Evolutionary conservation across 2,113 vertebrate species (phyloP).

Genomic region (Spea bombifrons): DNA sequence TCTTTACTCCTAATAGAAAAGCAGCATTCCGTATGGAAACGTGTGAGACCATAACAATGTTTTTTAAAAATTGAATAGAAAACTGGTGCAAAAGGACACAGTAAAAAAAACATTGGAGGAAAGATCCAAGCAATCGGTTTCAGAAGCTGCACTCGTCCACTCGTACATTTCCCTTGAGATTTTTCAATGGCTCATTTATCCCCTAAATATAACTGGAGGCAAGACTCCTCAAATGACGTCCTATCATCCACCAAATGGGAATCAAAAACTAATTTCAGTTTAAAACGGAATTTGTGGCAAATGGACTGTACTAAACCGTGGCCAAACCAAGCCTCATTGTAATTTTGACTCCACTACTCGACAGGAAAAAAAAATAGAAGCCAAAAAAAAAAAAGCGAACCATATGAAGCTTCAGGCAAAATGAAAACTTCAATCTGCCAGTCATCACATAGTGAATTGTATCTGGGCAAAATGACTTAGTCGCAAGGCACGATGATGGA

Average conservation of each 20-base stretch:
- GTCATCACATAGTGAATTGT: slow-evolving; percentile 30
- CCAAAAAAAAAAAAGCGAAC: not conserved
- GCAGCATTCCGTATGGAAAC: too few relatives aligned
- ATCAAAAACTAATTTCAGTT: slow-evolving; percentile 62
- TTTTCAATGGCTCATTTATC: slow-evolving; percentile 60
- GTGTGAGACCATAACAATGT: too few relatives aligned
- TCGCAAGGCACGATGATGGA: slow-evolving; percentile 41
- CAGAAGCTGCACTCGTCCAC: slow-evolving; percentile 21
- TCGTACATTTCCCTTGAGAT: slow-evolving; percentile 45
- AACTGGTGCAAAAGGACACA: not conserved
- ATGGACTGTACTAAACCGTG: slow-evolving; percentile 51
- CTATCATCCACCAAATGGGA: slow-evolving; percentile 58
- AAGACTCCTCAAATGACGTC: slow-evolving; percentile 60
- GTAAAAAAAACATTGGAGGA: not conserved
- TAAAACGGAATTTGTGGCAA: slow-evolving; percentile 57
- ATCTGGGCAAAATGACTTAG: slow-evolving; percentile 39
- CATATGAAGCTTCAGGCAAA: slow-evolving; percentile 32
- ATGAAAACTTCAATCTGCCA: slow-evolving; percentile 42
- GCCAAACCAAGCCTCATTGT: slow-evolving; percentile 50
- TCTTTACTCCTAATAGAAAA: too few relatives aligned
- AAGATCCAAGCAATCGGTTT: not conserved
- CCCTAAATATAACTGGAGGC: slow-evolving; percentile 56
- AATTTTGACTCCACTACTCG: slow-evolving; percentile 19
- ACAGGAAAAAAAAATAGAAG: not conserved
- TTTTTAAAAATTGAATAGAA: not conserved